Conservation (phyloP, 2,797 vertebrate species). For the Neosilurus mollespiculum region DNA sequence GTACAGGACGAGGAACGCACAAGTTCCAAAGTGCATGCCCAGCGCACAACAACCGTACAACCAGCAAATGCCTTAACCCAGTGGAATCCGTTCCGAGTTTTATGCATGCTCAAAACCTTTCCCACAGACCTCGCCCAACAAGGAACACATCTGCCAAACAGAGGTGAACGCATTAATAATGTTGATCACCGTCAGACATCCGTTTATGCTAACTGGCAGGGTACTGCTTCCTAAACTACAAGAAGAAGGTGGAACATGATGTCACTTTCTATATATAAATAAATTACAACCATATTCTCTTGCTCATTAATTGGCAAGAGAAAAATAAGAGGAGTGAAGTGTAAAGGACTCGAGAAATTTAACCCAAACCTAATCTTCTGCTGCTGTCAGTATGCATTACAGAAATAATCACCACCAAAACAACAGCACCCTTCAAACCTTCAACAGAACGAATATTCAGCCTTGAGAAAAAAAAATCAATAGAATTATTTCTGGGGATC, state of each 20-base stretch:
- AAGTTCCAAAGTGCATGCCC: too few relatives aligned
- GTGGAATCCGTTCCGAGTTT: too few relatives aligned
- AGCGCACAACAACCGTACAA: too few relatives aligned
- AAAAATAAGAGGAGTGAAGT: slow-evolving; percentile 17
- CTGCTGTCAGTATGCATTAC: slow-evolving; percentile 69
- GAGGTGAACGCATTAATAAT: too few relatives aligned
- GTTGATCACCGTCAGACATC: too few relatives aligned
- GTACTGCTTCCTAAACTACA: too few relatives aligned
- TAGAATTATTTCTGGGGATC: slow-evolving; percentile 48
- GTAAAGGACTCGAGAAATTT: slow-evolving; percentile 52
- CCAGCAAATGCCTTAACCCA: too few relatives aligned
- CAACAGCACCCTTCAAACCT: slow-evolving; percentile 55
- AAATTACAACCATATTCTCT: neutral
- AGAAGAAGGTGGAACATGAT: neutral
- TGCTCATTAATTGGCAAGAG: slow-evolving; percentile 6
- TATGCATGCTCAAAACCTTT: too few relatives aligned
- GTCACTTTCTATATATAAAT: neutral
- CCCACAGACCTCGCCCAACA: too few relatives aligned
- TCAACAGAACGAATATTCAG: slow-evolving; percentile 57
- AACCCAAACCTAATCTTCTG: slow-evolving; percentile 61
- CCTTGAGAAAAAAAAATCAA: slow-evolving; percentile 65
- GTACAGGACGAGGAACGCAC: too few relatives aligned
- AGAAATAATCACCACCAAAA: slow-evolving; percentile 60
- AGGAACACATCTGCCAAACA: too few relatives aligned
- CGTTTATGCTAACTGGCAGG: too few relatives aligned